phyloP scores from a whole-genome alignment of 2,888 invertebrate genomes.

The Syritta pipiens region DNA sequence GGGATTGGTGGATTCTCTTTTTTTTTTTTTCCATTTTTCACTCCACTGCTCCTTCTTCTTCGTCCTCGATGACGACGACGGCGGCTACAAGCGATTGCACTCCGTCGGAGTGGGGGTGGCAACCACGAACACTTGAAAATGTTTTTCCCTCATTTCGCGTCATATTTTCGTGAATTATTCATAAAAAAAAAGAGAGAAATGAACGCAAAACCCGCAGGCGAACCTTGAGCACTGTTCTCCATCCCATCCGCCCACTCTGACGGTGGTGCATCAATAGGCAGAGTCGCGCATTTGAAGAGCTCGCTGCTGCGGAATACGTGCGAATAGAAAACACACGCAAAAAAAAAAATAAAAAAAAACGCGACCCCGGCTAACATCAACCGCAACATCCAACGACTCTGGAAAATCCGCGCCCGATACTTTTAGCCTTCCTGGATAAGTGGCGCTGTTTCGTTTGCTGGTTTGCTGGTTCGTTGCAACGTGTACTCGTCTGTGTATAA shows the following conservation, averaged over 20 bases:
- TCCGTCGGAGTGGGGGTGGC: constrained; percentile 21
- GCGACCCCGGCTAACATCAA: constrained; percentile 58
- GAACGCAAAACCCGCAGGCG: constrained; percentile 59
- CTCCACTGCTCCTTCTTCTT: neutral
- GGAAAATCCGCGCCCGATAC: constrained; percentile 44
- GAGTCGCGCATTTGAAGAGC: constrained; percentile 50
- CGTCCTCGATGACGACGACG: neutral
- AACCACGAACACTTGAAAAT: constrained; percentile 67
- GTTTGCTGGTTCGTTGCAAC: constrained; percentile 60
- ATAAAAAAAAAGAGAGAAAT: constrained; percentile 42
- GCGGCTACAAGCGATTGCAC: constrained; percentile 51
- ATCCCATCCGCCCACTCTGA: constrained; percentile 3
- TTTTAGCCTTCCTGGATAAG: constrained; percentile 51
- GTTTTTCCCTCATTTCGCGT: constrained; percentile 67
- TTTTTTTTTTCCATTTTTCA: constrained; percentile 5
- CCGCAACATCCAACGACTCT: constrained; percentile 49
- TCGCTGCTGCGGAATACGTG: constrained; percentile 31
- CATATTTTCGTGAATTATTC: constrained; percentile 69
- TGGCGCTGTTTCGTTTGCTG: constrained; percentile 53
- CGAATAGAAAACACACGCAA: constrained; percentile 28
- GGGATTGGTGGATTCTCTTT: constrained; percentile 35
- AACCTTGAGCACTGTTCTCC: constrained; percentile 64
- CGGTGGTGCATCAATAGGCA: constrained; percentile 47
- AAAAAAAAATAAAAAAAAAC: neutral
- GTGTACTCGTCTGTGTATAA: constrained; percentile 66